Evolutionary conservation across 2,888 invertebrate genomes (phyloP), one percentile per base, ranked within the genome.

Genomic region (Serrognathus titanus): DNA sequence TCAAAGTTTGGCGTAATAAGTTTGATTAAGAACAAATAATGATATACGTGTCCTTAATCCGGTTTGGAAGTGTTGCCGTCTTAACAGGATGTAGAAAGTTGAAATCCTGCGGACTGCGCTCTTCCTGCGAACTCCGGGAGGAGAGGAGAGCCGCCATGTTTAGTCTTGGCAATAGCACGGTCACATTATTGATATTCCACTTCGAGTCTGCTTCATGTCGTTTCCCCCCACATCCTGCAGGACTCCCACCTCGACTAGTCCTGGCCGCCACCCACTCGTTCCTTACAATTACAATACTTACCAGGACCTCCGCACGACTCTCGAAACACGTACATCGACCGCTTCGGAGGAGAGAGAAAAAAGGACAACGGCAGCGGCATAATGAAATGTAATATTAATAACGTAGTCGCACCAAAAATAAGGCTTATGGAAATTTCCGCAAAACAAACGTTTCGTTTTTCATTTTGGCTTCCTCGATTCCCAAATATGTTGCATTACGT

Each of bases 151-250:
- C 68, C 65, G 71, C 71, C 72, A 71, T 72, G 69, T 72, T 72
- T 50, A 54, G 59, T 64, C 72, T 72, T 71, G 70, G 72, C 73
- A 75, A 75, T 53, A 74, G 73, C 75, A 73, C 74, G 75, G 74
- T 76, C 76, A 75, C 74, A 77, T 75, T 75, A 76, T 76, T 76
- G 76, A 76, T 76, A 76, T 76, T 76, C 75, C 70, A 73, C 74
- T 75, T 74, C 68, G 73, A 73, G 73, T 74, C 74, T 74, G 74
- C 72, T 75, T 74, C 74, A 70, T 73, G 74, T 74, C 70, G 71
- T 71, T 68, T 66, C 65, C 66, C 66, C 69, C 68, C 63, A 43
- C 41, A 53, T 61, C 59, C 62, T 59, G 60, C 58, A 61, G 59
- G 56, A 47, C 58, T 55, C 55, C 55, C 51, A 50, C 53, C 39